Evolutionary conservation across 1,140 invertebrate genomes (phyloP), one percentile per base, ranked within the genome.

Genomic region (Temnothorax curvispinosus): DNA sequence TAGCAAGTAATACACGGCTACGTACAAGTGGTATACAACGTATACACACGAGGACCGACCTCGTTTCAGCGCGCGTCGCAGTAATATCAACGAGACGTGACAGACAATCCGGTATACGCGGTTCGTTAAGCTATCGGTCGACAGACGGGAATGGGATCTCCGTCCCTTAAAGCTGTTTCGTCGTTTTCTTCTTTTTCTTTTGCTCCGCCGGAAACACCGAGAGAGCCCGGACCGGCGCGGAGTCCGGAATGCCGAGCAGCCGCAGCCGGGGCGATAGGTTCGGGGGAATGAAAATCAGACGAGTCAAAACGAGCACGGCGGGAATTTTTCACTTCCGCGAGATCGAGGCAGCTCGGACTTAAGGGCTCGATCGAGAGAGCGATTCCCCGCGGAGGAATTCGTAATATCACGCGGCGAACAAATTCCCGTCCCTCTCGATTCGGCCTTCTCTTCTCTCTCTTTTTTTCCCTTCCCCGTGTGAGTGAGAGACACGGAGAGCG

Each of bases 141-240:
- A 84, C 69, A 75, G 71, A 84, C 75, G 52, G 69, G 47, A 44
- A 38, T 69, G 60, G 58, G 18, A 38, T 62, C 65, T 62, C 65
- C 8, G 47, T 71, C 21, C 56, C 69, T 86, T 89, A 89, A 87
- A 88, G 47, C 69, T 88, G 78, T 32, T 64, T 65, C 15, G 41
- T 69, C 32, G 60, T 65, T 38, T 9, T 38, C 11, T 47, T 27
- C 6, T 41, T 13, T 21, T 27, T 27, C 27, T 27, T 27, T 27
- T 27, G 27, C 27, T 27, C 58, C 58, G 62, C 13, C 44, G 62
- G 35, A 27, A 80, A 80, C 38, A 18, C 76, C 9, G 38, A 38
- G 58, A 3, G 3, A 64, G 13, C 27, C 32, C 13, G 44, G n/a
- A 41, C 32, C 13, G 44, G 11, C 50, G n/a, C n/a, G 15, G 64